Base-by-base conservation (phyloP, 2,113 vertebrate genomes). In the Rhombomys opimus region DNA sequence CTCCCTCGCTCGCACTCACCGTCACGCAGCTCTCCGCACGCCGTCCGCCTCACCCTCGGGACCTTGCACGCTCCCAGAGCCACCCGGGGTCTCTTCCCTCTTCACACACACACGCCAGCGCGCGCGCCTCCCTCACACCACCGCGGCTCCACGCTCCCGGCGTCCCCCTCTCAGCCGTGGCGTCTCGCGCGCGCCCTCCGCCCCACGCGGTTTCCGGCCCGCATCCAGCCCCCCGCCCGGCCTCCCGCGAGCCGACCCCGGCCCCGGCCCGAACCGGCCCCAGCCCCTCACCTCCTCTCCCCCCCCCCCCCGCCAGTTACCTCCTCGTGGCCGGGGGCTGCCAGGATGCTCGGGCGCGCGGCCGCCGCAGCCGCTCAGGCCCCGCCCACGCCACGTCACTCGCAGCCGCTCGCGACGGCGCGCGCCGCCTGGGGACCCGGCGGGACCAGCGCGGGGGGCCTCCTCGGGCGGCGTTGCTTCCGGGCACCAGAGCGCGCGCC, bases 301-400 rank as follows among this genome's bases (percentile, higher is more conserved):
- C 46, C 46, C 75, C 68, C 5, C 46, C 46, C 75, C 35, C 54
- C 5, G 30, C 94, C 91, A 94, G 93, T 91, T 94, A 97, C 89
- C 96, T 96, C 89, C 67, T 46, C 22, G 52, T 0, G 61, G 70
- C 86, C 94, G 0, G 30, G 32, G 78, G 82, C 92, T 15, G 7
- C 59, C 96, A 0, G 27, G 59, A 94, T 97, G 95, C 89, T 98
- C 96, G 25, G 97, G 98, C 7, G 86, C 73, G 90, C 75, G 2
- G 93, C 73, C 59, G 2, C 93, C 35, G 17, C 76, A 0, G n/a
- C 90, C 14, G 89, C 96, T n/a, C 85, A 94, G 82, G 72, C 94
- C 78, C 96, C 97, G 89, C 95, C 94, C 91, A 95, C 72, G 61
- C 87, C 88, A 96, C 95, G 96, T 97, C 95, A 92, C 61, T 76